phyloP scores from a whole-genome alignment of 2,888 invertebrate genomes.

The Pristionchus maxplancki region DNA sequence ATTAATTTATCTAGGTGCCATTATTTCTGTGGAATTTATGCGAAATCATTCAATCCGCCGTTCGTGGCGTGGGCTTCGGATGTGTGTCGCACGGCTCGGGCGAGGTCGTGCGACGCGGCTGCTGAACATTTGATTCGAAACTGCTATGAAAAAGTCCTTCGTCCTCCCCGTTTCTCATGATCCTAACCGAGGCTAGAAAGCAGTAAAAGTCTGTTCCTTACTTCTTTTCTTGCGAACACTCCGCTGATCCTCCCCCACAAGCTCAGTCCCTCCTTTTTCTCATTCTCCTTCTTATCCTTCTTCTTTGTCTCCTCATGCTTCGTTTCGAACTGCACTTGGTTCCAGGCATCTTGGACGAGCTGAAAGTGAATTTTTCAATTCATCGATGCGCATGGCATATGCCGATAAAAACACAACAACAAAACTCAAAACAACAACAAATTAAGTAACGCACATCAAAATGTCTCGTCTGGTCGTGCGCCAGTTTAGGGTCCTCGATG shows the following conservation, averaged over 20 bases:
- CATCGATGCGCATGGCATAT: background rate
- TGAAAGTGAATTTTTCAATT: background rate
- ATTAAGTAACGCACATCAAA: background rate
- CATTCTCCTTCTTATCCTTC: background rate
- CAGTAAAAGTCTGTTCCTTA: too few relatives aligned
- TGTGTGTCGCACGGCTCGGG: background rate
- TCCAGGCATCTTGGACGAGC: slow-evolving; percentile 24
- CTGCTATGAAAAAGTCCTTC: too few relatives aligned
- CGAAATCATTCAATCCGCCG: too few relatives aligned
- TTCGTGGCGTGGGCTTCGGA: background rate
- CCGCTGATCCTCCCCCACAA: background rate
- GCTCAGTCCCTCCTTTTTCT: background rate
- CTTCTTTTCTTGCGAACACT: background rate
- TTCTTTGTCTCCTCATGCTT: background rate
- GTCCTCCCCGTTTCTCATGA: too few relatives aligned
- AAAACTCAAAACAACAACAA: background rate
- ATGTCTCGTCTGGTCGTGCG: background rate
- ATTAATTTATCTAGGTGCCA: too few relatives aligned
- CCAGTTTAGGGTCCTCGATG: background rate
- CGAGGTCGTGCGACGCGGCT: background rate
- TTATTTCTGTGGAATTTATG: too few relatives aligned
- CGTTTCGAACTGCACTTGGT: background rate
- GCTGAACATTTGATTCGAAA: background rate
- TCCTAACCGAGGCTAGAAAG: too few relatives aligned
- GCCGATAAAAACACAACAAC: too few relatives aligned